These are phyloP conservation scores for Chlorocebus sabaeus DNA, from an alignment of 2,113 vertebrate species.

Conservation along the genomic window DNA sequence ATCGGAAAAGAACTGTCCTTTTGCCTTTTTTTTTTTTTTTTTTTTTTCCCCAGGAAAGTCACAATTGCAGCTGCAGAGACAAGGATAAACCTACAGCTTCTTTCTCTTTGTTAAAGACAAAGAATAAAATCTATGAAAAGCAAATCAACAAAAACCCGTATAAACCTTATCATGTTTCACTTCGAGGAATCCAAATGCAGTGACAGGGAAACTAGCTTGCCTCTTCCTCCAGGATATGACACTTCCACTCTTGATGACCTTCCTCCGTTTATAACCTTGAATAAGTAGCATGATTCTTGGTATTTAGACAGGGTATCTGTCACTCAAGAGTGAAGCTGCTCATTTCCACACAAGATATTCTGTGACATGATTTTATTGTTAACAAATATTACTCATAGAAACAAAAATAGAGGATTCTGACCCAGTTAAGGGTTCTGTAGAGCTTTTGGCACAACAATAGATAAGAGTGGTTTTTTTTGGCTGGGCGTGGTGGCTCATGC, in stretches of 20 bases:
- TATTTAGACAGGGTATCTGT: background rate
- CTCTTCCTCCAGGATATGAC: background rate
- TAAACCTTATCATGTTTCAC: background rate
- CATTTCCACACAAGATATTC: background rate
- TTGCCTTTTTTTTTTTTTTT: background rate
- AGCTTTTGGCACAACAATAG: background rate
- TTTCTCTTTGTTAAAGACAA: constrained; percentile 21
- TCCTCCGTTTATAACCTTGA: background rate
- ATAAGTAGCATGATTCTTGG: background rate
- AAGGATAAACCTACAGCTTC: background rate
- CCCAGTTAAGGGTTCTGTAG: background rate
- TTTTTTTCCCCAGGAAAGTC: background rate
- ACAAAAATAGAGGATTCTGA: background rate
- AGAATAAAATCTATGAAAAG: background rate
- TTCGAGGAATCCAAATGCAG: background rate
- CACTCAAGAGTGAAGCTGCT: background rate
- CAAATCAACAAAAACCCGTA: background rate
- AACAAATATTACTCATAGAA: background rate
- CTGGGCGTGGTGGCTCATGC: no score
- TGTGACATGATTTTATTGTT: background rate
- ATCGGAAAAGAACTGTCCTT: constrained; percentile 44
- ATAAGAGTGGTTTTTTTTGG: background rate
- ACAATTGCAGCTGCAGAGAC: background rate
- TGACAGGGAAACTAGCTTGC: background rate
- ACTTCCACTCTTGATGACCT: background rate